Conservation (phyloP, 2,113 vertebrate genomes). For the Myiagra hebetior region DNA sequence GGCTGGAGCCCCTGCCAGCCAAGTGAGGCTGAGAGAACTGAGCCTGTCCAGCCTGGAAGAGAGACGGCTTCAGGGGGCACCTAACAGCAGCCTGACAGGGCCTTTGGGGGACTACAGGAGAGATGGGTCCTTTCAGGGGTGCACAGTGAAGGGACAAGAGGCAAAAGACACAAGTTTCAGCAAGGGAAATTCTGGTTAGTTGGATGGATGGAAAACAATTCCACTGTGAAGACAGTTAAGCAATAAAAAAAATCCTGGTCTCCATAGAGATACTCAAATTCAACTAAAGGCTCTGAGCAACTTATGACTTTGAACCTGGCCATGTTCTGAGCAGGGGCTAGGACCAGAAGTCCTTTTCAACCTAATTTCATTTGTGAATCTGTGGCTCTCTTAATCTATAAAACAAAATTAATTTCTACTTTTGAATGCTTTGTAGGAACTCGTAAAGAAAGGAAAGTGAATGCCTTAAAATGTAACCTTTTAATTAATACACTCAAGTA, state of each 20-base stretch:
- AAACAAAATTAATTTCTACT: background rate
- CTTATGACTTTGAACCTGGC: background rate
- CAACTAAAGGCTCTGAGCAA: background rate
- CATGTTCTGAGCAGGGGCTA: background rate
- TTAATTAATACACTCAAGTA: background rate
- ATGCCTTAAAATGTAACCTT: background rate
- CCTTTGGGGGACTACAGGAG: background rate
- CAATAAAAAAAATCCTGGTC: background rate
- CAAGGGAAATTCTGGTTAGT: background rate
- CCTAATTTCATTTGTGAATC: background rate
- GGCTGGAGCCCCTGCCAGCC: background rate
- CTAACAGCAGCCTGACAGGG: background rate
- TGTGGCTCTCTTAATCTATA: background rate
- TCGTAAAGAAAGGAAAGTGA: background rate
- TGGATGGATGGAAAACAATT: background rate
- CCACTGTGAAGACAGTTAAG: background rate
- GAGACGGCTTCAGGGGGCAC: background rate
- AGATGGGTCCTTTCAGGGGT: background rate
- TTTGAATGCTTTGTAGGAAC: background rate
- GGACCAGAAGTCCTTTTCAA: background rate
- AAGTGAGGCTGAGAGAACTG: background rate
- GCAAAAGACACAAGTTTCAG: background rate
- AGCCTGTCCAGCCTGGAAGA: background rate
- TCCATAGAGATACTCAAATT: background rate
- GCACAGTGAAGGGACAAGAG: background rate